Evolutionary conservation across 2,113 vertebrate species (phyloP), one percentile per base, ranked within the genome.

Genomic region (pig (Sus scrofa)): DNA sequence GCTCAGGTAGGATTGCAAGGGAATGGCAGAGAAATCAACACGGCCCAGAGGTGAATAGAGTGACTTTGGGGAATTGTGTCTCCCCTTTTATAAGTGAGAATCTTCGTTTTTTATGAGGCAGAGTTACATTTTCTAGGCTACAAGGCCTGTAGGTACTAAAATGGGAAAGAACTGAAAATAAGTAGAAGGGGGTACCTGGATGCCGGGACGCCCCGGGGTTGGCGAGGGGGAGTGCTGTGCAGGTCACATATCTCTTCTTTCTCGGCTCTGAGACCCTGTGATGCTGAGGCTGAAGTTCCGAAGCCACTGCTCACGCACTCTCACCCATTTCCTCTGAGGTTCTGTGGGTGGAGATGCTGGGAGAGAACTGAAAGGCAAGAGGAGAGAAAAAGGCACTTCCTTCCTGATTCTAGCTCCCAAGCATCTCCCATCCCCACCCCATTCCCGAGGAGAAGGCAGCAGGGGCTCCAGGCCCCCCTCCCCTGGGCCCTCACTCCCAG

Each of bases 301-400:
- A 89, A 73, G 19, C 34, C 30, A 8, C 1, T 27, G 37, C 87
- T 52, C 20, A 0, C 13, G 2, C 37, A 19, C 34, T 34, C 37
- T 62, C 11, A 39, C 11, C 26, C 26, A 16, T 7, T 75, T 81
- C 32, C 27, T 52, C 37, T 26, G 30, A 37, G 26, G 15, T 7
- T 3, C 34, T 24, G 15, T 1, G 15, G 16, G 10, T n/a, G 12
- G 24, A 22, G 5, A 37, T 0, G 10, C 0, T 7, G 3, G 24
- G 12, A 50, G 34, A 34, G 52, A 50, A 34, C 3, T 70, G 32
- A 19, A 27, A 27, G 9, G 30, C 1, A 37, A 10, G 56, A 63
- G 67, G 37, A 77, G 32, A 24, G 7, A 18, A 22, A 3, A 34
- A 44, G 68, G 3, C 18, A 39, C 4, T 50, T 83, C 12, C 37